phyloP scores from a whole-genome alignment of 2,797 vertebrate species.

The Tapera naevia region DNA sequence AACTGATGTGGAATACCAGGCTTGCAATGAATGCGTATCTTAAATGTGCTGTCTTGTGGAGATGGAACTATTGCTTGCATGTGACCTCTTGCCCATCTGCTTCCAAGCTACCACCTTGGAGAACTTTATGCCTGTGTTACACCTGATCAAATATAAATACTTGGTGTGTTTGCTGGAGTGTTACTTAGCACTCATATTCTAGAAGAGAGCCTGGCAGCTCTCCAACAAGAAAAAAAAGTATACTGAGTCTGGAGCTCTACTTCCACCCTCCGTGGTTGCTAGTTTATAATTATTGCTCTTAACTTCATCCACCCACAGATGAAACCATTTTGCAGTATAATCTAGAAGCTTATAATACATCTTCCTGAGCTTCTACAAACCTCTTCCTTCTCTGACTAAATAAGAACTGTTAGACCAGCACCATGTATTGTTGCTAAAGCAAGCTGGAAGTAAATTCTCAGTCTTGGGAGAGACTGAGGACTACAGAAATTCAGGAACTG shows the following conservation, averaged over 20 bases:
- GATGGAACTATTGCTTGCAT: neutral
- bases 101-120: neutral
- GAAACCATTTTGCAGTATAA: conserved; percentile 34
- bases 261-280: conserved; percentile 13
- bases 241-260: neutral
- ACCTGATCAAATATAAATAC: conserved; percentile 2
- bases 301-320: conserved; percentile 39
- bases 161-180: conserved; percentile 2
- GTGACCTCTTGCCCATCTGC: neutral
- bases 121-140: neutral
- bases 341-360: conserved; percentile 43
- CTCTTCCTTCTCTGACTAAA: neutral
- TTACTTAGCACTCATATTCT: neutral
- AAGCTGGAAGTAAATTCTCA: neutral
- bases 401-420: neutral
- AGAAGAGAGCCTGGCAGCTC: neutral
- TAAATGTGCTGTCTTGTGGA: neutral
- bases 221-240: neutral
- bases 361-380: neutral
- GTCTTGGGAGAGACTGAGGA: neutral
- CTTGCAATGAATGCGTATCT: neutral
- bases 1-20: neutral
- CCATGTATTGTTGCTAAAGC: neutral
- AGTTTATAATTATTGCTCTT: conserved; percentile 55
- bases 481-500: neutral